Base-by-base conservation (phyloP, 2,797 vertebrate species). In the Poecilia velifera region DNA sequence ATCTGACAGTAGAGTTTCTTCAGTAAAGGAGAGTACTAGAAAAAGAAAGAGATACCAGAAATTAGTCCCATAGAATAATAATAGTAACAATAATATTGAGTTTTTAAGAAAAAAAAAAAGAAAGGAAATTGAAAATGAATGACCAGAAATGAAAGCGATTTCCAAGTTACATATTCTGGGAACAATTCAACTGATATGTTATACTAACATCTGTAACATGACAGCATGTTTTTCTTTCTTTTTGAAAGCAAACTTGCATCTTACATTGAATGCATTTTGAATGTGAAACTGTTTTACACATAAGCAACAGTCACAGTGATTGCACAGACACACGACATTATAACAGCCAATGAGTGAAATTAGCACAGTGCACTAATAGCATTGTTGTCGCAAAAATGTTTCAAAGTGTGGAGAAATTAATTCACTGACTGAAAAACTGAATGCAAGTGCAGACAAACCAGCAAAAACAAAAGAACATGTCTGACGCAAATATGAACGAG, bases 1-100 rank as follows among this genome's bases (percentile, higher is more conserved):
- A 99, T 99, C 90, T 99, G 98, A 91, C 98, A 99, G 96, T 99
- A 99, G 59, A 99, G 96, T 84, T 99, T 99, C 96, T 99, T 99
- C 93, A 99, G 94, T 92, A 99, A 88, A 0, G 98, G 98, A 2
- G 98, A 99, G 92, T 99, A 99, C 98, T 99, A 93, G 20, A n/a
- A 31, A 86, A 62, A 62, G 55, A 82, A 84, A 68, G 18, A 72
- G 18, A 79, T 68, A n/a, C 86, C 28, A 86, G 20, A 78, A 78
- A 76, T 79, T 22, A 76, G 41, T 22, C 31, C 70, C 55, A 20
- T 70, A 7, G 16, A n/a, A 49, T 22, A 51, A 25, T 16, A 1
- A 25, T 22, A 51, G 49, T 51, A 51, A 51, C 3, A 51, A 9
- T n/a, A n/a, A 55, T 55, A 25, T 55, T 55, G 25, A 55, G 16